Evolutionary conservation across 2,113 vertebrate genomes (phyloP).

Genomic region (Ceyx cyanopectus): DNA sequence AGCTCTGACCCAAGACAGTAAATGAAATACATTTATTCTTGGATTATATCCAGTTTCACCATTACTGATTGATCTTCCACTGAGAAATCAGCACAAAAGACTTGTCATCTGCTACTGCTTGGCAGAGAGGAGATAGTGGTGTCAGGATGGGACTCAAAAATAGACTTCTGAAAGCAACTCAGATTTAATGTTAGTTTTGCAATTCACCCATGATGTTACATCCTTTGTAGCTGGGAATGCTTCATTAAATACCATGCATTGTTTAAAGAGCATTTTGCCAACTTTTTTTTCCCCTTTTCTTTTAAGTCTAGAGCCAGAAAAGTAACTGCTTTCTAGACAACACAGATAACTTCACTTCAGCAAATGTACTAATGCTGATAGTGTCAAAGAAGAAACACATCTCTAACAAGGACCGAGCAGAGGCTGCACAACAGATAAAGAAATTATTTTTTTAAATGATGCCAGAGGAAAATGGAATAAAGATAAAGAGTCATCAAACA

Average conservation of each 20-base stretch:
- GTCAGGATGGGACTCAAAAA: conserved; percentile 17
- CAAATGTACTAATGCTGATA: conserved; percentile 60
- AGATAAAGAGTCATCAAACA: conserved; percentile 71
- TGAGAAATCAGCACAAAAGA: conserved; percentile 19
- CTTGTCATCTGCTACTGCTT: conserved; percentile 32
- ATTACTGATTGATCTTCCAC: conserved; percentile 53
- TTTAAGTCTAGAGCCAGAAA: conserved; percentile 55
- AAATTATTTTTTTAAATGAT: conserved; percentile 68
- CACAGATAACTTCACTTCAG: conserved; percentile 62
- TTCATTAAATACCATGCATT: conserved; percentile 39
- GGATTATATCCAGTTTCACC: conserved; percentile 20
- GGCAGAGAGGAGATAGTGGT: neutral
- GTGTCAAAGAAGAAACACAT: conserved; percentile 33
- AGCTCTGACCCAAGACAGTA: conserved; percentile 33
- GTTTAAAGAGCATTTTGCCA: conserved; percentile 49
- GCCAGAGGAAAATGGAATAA: conserved; percentile 56
- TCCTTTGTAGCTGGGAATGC: conserved; percentile 8
- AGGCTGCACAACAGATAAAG: conserved; percentile 66
- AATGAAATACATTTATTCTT: conserved; percentile 46
- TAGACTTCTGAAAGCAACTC: neutral
- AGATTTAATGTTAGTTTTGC: neutral
- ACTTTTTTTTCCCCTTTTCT: conserved; percentile 1
- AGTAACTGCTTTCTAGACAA: conserved; percentile 3
- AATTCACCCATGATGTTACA: neutral
- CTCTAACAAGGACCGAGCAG: conserved; percentile 49